Evolutionary conservation across 2,113 vertebrate species (phyloP).

Genomic region (Pontoporia blainvillei): DNA sequence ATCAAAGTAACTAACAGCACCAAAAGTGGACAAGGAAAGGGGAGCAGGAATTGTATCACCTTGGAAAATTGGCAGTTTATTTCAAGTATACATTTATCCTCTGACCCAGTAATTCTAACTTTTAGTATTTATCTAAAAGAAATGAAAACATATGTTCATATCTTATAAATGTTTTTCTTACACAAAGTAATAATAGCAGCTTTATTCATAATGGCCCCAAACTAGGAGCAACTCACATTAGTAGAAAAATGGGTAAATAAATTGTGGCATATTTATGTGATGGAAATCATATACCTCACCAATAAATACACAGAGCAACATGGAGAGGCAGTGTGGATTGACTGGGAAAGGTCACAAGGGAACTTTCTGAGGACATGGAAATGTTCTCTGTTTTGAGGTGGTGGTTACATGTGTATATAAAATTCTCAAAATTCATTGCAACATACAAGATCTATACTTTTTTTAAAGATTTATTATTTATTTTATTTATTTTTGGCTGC

Average conservation of each 20-base stretch:
- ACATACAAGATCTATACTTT: not conserved
- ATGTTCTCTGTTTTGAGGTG: not conserved
- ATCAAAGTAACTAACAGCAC: not conserved
- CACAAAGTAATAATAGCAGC: not conserved
- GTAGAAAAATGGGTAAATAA: not conserved
- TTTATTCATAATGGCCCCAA: not conserved
- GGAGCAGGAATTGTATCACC: not conserved
- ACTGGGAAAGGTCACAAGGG: not conserved
- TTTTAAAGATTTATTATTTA: not conserved
- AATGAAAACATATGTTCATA: not conserved
- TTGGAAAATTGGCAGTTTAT: not conserved
- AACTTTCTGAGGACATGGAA: slow-evolving; percentile 4
- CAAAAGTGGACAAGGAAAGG: not conserved
- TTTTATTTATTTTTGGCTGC: too few relatives aligned
- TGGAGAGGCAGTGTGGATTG: not conserved
- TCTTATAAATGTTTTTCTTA: not conserved
- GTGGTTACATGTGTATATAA: not conserved
- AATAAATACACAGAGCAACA: not conserved
- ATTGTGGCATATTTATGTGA: not conserved
- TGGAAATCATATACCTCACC: not conserved
- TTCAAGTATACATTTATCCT: not conserved
- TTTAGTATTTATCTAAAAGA: not conserved
- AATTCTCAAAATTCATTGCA: not conserved
- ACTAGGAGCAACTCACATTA: not conserved
- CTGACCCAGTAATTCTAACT: not conserved